Evolutionary conservation across 2,888 invertebrate species (phyloP).

Genomic region (Thumatha senex): DNA sequence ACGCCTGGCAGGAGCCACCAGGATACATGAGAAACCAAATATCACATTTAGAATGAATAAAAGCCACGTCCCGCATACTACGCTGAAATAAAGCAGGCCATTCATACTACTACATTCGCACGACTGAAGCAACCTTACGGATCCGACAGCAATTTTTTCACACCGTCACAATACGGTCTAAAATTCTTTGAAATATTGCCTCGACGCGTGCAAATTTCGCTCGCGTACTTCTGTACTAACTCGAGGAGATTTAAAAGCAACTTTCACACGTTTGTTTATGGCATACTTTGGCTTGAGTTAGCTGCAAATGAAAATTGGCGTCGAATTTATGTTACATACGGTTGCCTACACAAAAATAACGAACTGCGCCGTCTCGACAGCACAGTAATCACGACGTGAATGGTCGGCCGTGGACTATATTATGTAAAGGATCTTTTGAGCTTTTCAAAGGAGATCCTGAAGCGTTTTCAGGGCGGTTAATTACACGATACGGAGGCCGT

Average conservation of each 20-base stretch:
- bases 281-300: slow-evolving; percentile 32
- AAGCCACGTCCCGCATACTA: slow-evolving; percentile 28
- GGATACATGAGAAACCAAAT: slow-evolving; percentile 26
- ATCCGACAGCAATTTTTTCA: slow-evolving; percentile 42
- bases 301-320: slow-evolving; percentile 43
- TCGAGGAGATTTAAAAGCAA: slow-evolving; percentile 25
- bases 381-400: slow-evolving; percentile 71
- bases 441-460: slow-evolving; percentile 65
- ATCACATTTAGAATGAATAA: slow-evolving; percentile 31
- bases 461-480: slow-evolving; percentile 67
- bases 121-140: slow-evolving; percentile 29
- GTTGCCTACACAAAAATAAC: slow-evolving; percentile 83
- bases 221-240: slow-evolving; percentile 23
- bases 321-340: slow-evolving; percentile 68
- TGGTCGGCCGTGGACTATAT: slow-evolving; percentile 66
- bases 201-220: slow-evolving; percentile 47
- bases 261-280: slow-evolving; percentile 31
- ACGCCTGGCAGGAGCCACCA: slow-evolving; percentile 5
- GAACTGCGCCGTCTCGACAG: slow-evolving; percentile 66
- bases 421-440: slow-evolving; percentile 75
- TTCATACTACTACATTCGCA: slow-evolving; percentile 36
- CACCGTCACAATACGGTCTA: slow-evolving; percentile 47
- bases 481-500: slow-evolving; percentile 59
- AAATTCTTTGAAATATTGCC: slow-evolving; percentile 51
- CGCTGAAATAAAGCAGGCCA: slow-evolving; percentile 33